phyloP scores from a whole-genome alignment of 2,888 invertebrate species.

The Nephrotoma flavescens region DNA sequence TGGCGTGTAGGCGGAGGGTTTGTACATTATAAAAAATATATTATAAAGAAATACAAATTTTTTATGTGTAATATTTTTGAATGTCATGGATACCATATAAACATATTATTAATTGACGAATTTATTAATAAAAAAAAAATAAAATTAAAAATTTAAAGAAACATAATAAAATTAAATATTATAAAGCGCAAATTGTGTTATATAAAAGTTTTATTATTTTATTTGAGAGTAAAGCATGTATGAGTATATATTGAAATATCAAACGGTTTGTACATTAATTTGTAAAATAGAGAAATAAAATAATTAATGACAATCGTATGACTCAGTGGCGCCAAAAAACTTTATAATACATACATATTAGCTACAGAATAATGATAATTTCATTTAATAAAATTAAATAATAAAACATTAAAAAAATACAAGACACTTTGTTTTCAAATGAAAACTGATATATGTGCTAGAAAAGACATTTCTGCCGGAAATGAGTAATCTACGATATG shows the following conservation, averaged over 20 bases:
- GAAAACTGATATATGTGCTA: background rate
- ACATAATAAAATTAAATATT: background rate
- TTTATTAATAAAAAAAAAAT: background rate
- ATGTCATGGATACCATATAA: background rate
- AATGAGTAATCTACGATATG: background rate
- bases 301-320: background rate
- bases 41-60: background rate
- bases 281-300: background rate
- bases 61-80: background rate
- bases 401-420: background rate
- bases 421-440: background rate
- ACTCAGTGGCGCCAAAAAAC: background rate
- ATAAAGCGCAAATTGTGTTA: background rate
- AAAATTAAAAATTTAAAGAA: no score
- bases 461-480: background rate
- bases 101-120: background rate
- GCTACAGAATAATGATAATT: background rate
- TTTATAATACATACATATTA: background rate
- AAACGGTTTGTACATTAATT: background rate
- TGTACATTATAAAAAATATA: background rate
- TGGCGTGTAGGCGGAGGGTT: background rate
- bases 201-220: background rate
- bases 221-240: background rate
- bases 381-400: background rate
- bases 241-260: background rate